These are phyloP conservation scores for Drosophila equinoxialis DNA, from an alignment of 1,140 invertebrate genomes.

Conservation along the genomic window DNA sequence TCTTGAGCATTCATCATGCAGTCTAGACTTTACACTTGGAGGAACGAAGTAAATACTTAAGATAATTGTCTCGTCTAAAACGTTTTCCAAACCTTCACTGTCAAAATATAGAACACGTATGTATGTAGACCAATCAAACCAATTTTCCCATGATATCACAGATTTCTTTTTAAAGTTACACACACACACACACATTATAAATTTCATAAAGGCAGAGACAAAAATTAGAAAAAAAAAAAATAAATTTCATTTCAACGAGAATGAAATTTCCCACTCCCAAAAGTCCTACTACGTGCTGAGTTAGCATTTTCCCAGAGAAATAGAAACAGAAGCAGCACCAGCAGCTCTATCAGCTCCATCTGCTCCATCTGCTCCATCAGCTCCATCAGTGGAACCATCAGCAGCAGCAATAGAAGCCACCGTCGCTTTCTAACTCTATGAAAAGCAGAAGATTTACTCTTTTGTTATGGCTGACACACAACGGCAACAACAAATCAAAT, in stretches of 20 bases:
- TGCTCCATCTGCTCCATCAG: neutral
- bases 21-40: too few relatives aligned
- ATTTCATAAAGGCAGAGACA: too few relatives aligned
- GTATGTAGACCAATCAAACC: neutral
- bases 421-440: slow-evolving; percentile 48
- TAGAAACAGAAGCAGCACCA: neutral
- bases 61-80: too few relatives aligned
- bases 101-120: too few relatives aligned
- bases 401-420: neutral
- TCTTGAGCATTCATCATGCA: too few relatives aligned
- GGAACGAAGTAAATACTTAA: too few relatives aligned
- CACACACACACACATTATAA: too few relatives aligned
- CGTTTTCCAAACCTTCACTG: too few relatives aligned
- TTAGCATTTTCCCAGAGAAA: slow-evolving; percentile 39
- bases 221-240: neutral
- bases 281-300: slow-evolving; percentile 40
- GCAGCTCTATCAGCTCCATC: neutral
- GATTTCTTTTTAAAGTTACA: neutral
- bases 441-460: slow-evolving; percentile 46
- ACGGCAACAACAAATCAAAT: slow-evolving; percentile 65
- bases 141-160: slow-evolving; percentile 3
- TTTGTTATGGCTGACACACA: slow-evolving; percentile 40
- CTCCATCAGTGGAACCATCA: neutral
- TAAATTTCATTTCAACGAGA: neutral
- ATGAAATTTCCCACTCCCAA: slow-evolving; percentile 14